Conservation (phyloP, 2,113 vertebrate genomes). For the Rhodinocichla rosea region DNA sequence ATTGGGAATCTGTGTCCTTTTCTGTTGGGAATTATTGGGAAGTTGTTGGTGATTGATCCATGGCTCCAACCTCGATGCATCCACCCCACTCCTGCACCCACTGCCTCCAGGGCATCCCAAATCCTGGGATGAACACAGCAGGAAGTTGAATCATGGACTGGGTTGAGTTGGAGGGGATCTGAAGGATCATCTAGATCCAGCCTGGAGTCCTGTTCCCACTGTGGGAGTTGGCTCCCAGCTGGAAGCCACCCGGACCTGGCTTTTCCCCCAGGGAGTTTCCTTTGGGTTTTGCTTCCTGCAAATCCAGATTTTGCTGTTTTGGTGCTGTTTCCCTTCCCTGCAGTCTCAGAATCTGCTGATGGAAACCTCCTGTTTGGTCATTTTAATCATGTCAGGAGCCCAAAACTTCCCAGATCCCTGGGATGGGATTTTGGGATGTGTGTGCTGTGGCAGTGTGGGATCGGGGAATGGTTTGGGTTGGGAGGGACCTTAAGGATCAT, state of each 20-base stretch:
- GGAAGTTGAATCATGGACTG: background rate
- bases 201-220: background rate
- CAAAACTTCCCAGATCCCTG: accelerated
- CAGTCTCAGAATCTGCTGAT: accelerated
- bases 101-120: background rate
- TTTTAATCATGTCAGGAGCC: background rate
- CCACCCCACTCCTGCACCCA: accelerated
- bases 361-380: background rate
- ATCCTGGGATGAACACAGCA: background rate
- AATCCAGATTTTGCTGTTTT: background rate
- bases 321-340: background rate
- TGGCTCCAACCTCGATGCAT: accelerated
- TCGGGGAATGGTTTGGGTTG: background rate
- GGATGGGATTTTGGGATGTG: background rate
- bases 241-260: background rate
- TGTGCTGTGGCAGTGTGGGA: accelerated
- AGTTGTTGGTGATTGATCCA: accelerated
- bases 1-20: background rate
- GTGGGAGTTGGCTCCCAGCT: background rate
- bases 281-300: background rate
- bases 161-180: background rate
- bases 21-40: background rate
- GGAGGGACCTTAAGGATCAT: too few species aligned
- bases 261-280: background rate
- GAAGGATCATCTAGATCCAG: background rate